Evolutionary conservation across 2,113 vertebrate species (phyloP), one percentile per base, ranked within the genome.

Genomic region (Agelaius phoeniceus): DNA sequence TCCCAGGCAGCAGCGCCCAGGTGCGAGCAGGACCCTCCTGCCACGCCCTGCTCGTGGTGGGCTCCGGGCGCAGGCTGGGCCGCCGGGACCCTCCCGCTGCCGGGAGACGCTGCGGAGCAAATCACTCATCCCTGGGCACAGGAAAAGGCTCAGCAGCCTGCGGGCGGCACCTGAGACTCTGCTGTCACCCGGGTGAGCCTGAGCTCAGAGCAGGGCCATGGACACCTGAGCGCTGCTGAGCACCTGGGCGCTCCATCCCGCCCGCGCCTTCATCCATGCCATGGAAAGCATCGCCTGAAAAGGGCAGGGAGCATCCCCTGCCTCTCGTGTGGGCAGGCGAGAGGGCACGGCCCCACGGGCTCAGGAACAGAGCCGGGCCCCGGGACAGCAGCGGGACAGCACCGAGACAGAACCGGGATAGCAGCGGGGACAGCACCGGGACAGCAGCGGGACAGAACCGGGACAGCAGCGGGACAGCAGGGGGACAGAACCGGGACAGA

Each of bases 1-100:
- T 96, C 90, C 92, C 83, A 57, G 90, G 93, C 68, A 84, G 58
- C 95, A 5, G 83, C 6, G 51, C 30, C 83, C 93, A 81, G 91
- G 83, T 82, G 71, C 75, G 81, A 71, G 65, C 63, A 9, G 27
- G 7, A 55, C 41, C 18, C 5, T 9, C 46, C 51, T 46, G 44
- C 39, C 63, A 35, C 55, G 2, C 5, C 39, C 39, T 39, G 76
- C 55, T 2, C 2, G 11, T 2, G 16, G 4, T 3, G 43, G 65
- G 61, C 62, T 66, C 20, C 0, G 14, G 51, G 48, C 3, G 0
- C 79, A 21, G 59, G 22, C 30, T 18, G 84, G 68, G 41, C 76
- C 37, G 41, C 41, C 17, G 1, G 58, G 30, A 41, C 63, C 49
- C 67, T 30, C 20, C 89, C 35, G 86, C 67, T 24, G 54, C 46